Percentiles rank a stretch among this genome's conserved stretches.
Evolutionary conservation across 2,888 invertebrate genomes (phyloP).

Genomic region (Mimachlamys varia): DNA sequence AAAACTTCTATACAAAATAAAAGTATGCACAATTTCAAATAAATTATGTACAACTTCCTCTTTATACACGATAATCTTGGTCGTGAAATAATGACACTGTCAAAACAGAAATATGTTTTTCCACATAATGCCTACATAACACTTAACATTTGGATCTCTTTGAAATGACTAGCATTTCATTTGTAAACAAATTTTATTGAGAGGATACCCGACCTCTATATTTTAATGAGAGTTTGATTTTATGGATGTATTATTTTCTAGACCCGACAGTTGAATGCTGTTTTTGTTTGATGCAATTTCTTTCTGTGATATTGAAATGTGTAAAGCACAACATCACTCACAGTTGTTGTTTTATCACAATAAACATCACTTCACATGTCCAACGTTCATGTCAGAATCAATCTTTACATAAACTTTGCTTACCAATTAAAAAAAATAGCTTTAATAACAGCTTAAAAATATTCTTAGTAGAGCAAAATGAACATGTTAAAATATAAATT

Average conservation of each 20-base stretch:
- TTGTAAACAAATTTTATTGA: background rate
- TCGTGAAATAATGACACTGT: background rate
- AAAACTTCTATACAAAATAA: background rate
- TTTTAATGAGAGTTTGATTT: background rate
- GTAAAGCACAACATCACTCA: background rate
- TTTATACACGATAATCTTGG: background rate
- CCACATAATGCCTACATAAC: too few relatives aligned
- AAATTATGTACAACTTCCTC: background rate
- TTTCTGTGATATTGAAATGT: background rate
- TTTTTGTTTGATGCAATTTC: background rate
- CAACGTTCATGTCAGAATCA: background rate
- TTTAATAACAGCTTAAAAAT: background rate
- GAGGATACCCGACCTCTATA: background rate
- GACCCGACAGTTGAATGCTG: background rate
- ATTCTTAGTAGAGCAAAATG: background rate
- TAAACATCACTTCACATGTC: background rate
- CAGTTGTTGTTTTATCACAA: background rate
- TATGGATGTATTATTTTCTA: background rate
- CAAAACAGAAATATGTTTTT: background rate
- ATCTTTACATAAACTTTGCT: background rate
- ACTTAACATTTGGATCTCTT: background rate
- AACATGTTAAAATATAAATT: background rate
- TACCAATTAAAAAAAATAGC: background rate
- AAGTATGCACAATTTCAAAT: slow-evolving; percentile 28
- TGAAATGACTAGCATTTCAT: slow-evolving; percentile 12